Conservation (phyloP, 1,140 invertebrate species). For the Lepeophtheirus salmonis region DNA sequence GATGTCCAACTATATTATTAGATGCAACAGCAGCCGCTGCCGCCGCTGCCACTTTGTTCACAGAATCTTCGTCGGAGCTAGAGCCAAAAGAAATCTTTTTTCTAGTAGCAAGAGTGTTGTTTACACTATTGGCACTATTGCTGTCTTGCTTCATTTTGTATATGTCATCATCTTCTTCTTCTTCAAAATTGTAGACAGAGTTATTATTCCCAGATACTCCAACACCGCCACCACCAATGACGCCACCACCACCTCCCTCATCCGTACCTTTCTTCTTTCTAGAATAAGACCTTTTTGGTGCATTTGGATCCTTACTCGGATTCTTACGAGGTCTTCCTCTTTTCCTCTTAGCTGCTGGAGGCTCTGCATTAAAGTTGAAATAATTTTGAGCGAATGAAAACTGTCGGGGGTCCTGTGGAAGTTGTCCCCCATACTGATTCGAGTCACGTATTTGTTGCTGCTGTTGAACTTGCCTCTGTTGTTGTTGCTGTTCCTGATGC, state of each 20-base stretch:
- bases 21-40: no score
- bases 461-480: neutral
- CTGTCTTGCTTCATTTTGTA: neutral
- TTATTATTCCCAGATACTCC: neutral
- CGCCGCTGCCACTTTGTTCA: neutral
- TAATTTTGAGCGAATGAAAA: neutral
- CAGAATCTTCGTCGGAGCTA: neutral
- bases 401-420: neutral
- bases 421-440: neutral
- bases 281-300: slow-evolving; percentile 4
- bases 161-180: slow-evolving; percentile 9
- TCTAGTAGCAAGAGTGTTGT: neutral
- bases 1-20: neutral
- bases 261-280: slow-evolving; percentile 6
- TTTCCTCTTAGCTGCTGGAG: slow-evolving; percentile 4
- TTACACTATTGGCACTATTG: neutral
- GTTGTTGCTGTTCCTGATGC: slow-evolving; percentile 4
- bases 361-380: slow-evolving; percentile 2
- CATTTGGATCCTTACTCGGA: neutral
- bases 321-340: slow-evolving; percentile 10
- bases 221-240: neutral
- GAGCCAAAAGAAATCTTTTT: slow-evolving; percentile 8
- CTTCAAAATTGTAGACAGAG: slow-evolving; percentile 14
- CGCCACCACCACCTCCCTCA: neutral
- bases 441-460: neutral